A percentile compares a stretch with the other conserved stretches of the same genome.
Evolutionary conservation across 2,113 vertebrate species (phyloP).

Genomic region (Monopterus albus): DNA sequence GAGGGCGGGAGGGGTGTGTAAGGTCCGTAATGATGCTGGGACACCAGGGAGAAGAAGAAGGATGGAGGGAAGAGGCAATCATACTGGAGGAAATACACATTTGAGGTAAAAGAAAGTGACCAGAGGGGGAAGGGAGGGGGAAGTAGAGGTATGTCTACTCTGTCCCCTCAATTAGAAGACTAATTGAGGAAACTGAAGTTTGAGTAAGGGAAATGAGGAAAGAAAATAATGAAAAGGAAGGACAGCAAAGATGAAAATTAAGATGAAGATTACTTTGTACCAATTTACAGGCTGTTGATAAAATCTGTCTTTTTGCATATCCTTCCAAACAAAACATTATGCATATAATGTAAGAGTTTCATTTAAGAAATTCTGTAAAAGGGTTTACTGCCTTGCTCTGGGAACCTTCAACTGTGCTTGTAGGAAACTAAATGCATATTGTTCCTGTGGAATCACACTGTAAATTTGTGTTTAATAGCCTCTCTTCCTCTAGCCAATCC

Average conservation of each 20-base stretch:
- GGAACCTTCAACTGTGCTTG: not conserved
- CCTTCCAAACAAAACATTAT: slow-evolving; percentile 20
- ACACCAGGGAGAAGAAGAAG: slow-evolving; percentile 21
- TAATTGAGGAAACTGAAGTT: slow-evolving; percentile 65
- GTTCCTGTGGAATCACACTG: slow-evolving; percentile 1
- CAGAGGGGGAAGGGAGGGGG: not conserved
- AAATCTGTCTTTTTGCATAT: slow-evolving; percentile 37
- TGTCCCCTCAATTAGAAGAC: too few species aligned
- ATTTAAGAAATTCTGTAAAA: slow-evolving; percentile 22
- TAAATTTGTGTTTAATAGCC: slow-evolving; percentile 17
- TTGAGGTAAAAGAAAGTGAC: slow-evolving; percentile 15
- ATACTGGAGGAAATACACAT: slow-evolving; percentile 36
- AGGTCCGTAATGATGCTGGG: slow-evolving; percentile 46
- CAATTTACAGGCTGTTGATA: slow-evolving; percentile 41
- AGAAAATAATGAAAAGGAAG: slow-evolving; percentile 62
- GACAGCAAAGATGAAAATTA: slow-evolving; percentile 45
- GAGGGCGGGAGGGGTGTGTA: slow-evolving; percentile 33
- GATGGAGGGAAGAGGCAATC: slow-evolving; percentile 19
- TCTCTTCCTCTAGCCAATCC: slow-evolving; percentile 2
- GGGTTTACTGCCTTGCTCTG: slow-evolving; percentile 10
- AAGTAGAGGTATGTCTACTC: too few species aligned
- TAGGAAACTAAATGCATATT: slow-evolving; percentile 14
- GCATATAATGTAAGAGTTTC: slow-evolving; percentile 31
- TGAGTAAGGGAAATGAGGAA: slow-evolving; percentile 48
- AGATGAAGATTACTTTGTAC: slow-evolving; percentile 55